Base-by-base conservation (phyloP, 2,113 vertebrate genomes). In the Nycticryphes semicollaris region DNA sequence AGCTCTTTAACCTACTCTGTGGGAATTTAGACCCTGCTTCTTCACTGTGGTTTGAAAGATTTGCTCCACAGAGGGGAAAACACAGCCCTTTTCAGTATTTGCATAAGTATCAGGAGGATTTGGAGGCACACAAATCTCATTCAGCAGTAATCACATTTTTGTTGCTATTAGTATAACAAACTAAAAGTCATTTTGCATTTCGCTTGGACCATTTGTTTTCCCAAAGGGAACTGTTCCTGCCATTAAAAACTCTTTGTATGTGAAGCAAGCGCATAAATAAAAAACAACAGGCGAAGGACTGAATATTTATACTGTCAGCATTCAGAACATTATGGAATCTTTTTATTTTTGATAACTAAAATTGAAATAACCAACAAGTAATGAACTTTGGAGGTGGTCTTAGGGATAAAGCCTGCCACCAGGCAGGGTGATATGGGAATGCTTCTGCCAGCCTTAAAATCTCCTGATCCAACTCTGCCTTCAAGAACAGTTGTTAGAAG, bases 131-230 rank as follows among this genome's bases (percentile, higher is more conserved):
- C 53, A 75, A 45, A 84, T 84, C 48, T 94, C 69, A 59, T 77
- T 90, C 62, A 80, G 31, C 59, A 86, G 23, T 35, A 66, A 74
- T 96, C 23, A n/a, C n/a, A 19, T 41, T 96, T 93, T 64, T 88
- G 10, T 86, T 83, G 39, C 57, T 84, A n/a, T 74, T 94, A 84
- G 47, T 83, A 51, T 85, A 91, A 83, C 68, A 75, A 81, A 89
- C 82, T 94, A 59, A 83, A 85, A 93, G 76, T 93, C 56, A 84
- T 90, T 97, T 72, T 86, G 50, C 69, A 28, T 94, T 89, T 93
- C 56, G 17, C 90, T 75, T 69, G 80, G 87, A 60, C 74, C 35
- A 3, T 62, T 76, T 50, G 8, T 82, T 97, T 97, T 82, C 50
- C 80, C 77, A 43, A 82, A 91, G 79, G 78, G 57, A 67, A 47